These are phyloP conservation scores for Coregonus suidteri DNA, from an alignment of 2,797 vertebrate genomes.

Conservation along the genomic window DNA sequence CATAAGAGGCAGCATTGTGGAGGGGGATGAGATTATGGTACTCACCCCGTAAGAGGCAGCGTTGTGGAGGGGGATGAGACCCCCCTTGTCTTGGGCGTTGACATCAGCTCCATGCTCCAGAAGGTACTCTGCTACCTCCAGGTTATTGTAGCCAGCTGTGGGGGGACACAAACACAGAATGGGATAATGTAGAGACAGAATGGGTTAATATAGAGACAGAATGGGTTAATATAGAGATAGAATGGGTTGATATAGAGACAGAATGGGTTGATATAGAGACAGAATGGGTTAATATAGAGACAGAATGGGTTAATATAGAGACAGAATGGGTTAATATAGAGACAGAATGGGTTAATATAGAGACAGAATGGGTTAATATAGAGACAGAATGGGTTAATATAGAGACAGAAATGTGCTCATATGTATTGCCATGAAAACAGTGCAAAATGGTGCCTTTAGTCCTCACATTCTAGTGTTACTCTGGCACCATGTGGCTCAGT, in stretches of 20 bases:
- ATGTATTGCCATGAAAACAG: not conserved
- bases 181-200: slow-evolving; percentile 10
- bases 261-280: not conserved
- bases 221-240: slow-evolving; percentile 7
- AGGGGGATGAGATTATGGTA: slow-evolving; percentile 1
- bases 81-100: slow-evolving; percentile 96
- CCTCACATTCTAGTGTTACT: not conserved
- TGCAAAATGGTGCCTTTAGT: not conserved
- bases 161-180: slow-evolving; percentile 6
- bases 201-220: slow-evolving; percentile 4
- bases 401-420: slow-evolving; percentile 4
- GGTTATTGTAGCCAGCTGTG: slow-evolving; percentile 93
- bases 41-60: slow-evolving; percentile 95
- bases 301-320: slow-evolving; percentile 4
- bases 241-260: slow-evolving; percentile 5
- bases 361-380: not conserved
- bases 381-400: not conserved
- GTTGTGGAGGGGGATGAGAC: slow-evolving; percentile 80
- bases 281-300: slow-evolving; percentile 2
- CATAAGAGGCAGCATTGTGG: too few relatives aligned
- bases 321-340: slow-evolving; percentile 6
- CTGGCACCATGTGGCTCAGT: not conserved
- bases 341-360: slow-evolving; percentile 3
- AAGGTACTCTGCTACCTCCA: slow-evolving; percentile 96
- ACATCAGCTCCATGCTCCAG: slow-evolving; percentile 94